Conservation (phyloP, 2,888 invertebrate genomes). For the Drosophila lacicola region DNA sequence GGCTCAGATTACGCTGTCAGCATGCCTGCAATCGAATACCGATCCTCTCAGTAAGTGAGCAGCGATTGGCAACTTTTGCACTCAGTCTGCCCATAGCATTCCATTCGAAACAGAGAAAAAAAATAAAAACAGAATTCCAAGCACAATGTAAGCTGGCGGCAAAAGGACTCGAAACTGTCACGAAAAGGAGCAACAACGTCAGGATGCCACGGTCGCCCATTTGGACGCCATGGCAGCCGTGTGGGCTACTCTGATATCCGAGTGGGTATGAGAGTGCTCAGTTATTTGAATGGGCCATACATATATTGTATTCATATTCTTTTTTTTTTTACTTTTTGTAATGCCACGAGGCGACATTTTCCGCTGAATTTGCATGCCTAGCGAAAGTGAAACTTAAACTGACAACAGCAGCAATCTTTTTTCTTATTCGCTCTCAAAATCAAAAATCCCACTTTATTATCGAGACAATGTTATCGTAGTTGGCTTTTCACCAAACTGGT, state of each 20-base stretch:
- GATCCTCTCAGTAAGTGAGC: slow-evolving; percentile 46
- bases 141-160: slow-evolving; percentile 43
- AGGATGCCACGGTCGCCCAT: slow-evolving; percentile 39
- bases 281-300: slow-evolving; percentile 42
- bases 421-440: background rate
- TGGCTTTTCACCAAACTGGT: slow-evolving; percentile 31
- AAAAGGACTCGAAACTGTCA: slow-evolving; percentile 75
- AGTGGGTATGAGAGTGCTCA: slow-evolving; percentile 52
- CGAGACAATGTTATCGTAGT: background rate
- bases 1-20: slow-evolving; percentile 46
- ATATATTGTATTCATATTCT: slow-evolving; percentile 17
- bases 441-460: background rate
- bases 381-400: slow-evolving; percentile 19
- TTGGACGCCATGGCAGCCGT: slow-evolving; percentile 39
- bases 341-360: slow-evolving; percentile 51
- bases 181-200: slow-evolving; percentile 63
- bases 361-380: slow-evolving; percentile 30
- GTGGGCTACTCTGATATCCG: slow-evolving; percentile 12
- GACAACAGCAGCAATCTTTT: background rate
- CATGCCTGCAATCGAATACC: slow-evolving; percentile 32
- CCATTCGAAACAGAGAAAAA: slow-evolving; percentile 11
- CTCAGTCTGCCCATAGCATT: slow-evolving; percentile 13
- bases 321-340: slow-evolving; percentile 12
- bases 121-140: slow-evolving; percentile 11
- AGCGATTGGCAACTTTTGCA: slow-evolving; percentile 48